These are phyloP conservation scores for Dendrocincla fuliginosa DNA, from an alignment of 2,797 vertebrate species.

Conservation along the genomic window DNA sequence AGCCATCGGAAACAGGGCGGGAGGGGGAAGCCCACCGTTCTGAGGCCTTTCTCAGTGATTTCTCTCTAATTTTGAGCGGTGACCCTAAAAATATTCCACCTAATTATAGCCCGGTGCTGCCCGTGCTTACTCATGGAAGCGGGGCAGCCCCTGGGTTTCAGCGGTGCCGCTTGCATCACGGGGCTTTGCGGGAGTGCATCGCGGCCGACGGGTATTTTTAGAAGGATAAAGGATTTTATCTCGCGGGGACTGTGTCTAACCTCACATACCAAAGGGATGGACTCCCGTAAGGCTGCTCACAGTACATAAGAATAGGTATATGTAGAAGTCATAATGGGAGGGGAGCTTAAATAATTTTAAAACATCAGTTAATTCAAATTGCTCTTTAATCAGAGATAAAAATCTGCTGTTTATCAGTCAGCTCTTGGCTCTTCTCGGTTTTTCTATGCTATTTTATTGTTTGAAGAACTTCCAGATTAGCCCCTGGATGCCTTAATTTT, in stretches of 20 bases:
- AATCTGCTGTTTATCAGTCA: constrained; percentile 24
- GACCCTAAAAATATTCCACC: neutral
- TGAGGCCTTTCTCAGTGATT: neutral
- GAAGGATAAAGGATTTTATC: constrained; percentile 2
- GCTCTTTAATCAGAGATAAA: neutral
- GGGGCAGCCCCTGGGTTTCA: neutral
- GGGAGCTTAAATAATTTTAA: neutral
- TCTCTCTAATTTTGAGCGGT: neutral
- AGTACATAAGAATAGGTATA: neutral
- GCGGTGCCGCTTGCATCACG: neutral
- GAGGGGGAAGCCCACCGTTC: fast-evolving
- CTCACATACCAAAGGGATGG: neutral
- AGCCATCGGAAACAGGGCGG: neutral
- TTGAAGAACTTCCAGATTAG: constrained; percentile 23
- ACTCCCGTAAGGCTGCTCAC: neutral
- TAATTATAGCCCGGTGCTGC: neutral
- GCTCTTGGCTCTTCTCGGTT: neutral
- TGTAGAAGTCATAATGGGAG: neutral
- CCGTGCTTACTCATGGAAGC: constrained; percentile 19
- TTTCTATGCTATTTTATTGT: neutral
- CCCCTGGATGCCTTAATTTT: neutral
- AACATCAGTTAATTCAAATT: neutral
- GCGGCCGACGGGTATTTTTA: neutral
- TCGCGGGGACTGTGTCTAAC: neutral
- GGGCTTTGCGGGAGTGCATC: neutral